These are phyloP conservation scores for Philonicus albiceps DNA, from an alignment of 2,888 invertebrate species.

Conservation along the genomic window DNA sequence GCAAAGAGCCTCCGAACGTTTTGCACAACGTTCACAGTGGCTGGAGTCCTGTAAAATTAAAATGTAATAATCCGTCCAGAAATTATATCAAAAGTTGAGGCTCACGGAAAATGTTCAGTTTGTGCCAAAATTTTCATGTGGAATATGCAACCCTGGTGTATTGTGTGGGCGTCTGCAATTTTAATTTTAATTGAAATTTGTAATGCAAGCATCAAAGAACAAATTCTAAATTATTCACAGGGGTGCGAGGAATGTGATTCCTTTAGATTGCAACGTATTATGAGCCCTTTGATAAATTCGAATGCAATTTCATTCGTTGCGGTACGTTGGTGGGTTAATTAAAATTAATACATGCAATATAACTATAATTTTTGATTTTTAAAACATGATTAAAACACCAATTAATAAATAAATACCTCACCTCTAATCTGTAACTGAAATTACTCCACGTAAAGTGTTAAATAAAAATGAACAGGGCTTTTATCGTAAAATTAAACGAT, in stretches of 20 bases:
- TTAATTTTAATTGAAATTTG: neutral
- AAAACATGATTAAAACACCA: no score
- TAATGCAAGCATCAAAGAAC: neutral
- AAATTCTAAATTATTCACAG: neutral
- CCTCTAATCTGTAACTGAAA: no score
- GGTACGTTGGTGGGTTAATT: neutral
- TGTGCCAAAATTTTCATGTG: neutral
- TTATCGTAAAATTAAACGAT: no score
- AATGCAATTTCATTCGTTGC: neutral
- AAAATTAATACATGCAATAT: no score
- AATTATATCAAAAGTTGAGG: neutral
- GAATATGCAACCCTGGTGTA: neutral
- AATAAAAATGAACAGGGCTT: no score
- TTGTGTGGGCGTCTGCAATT: neutral
- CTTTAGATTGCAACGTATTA: neutral
- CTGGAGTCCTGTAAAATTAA: neutral
- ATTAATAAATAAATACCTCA: no score
- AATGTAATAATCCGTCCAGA: neutral
- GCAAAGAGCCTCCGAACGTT: neutral
- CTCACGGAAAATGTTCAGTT: neutral
- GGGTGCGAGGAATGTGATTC: neutral
- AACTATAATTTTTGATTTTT: neutral
- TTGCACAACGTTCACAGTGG: neutral
- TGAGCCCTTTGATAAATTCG: neutral
- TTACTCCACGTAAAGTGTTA: no score